phyloP scores from a whole-genome alignment of 2,113 vertebrate species.

The Bubo blakistoni region DNA sequence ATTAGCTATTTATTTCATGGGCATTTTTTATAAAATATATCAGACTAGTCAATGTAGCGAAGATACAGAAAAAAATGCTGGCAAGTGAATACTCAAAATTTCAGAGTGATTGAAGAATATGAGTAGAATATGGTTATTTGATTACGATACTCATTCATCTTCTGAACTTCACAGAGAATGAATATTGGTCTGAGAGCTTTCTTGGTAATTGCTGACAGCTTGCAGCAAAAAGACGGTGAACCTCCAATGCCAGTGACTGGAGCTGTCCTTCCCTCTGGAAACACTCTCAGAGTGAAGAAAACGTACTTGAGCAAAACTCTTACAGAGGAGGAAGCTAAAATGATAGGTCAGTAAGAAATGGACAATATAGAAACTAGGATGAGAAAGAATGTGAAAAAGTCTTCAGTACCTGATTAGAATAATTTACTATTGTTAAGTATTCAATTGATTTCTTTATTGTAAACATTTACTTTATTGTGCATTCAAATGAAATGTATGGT shows the following conservation, averaged over 20 bases:
- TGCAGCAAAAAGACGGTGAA: slow-evolving; percentile 97
- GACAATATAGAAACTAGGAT: not conserved
- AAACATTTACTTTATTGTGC: not conserved
- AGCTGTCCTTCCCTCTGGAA: slow-evolving; percentile 94
- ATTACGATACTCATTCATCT: not conserved
- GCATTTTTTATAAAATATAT: not conserved
- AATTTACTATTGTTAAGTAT: not conserved
- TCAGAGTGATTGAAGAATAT: not conserved
- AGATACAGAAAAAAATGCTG: not conserved
- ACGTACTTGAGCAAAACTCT: slow-evolving; percentile 98
- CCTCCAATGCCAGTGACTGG: slow-evolving; percentile 99
- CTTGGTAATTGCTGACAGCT: slow-evolving; percentile 94
- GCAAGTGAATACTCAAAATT: not conserved
- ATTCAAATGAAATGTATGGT: not conserved
- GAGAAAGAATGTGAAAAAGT: not conserved
- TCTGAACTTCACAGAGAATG: slow-evolving; percentile 85
- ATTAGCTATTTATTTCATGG: not conserved
- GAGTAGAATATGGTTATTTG: not conserved
- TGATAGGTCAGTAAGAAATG: slow-evolving; percentile 84
- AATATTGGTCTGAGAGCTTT: slow-evolving; percentile 97
- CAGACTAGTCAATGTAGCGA: not conserved
- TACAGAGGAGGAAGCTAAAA: slow-evolving; percentile 97
- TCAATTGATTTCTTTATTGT: not conserved
- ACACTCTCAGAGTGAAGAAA: slow-evolving; percentile 97
- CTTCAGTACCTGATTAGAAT: not conserved